Evolutionary conservation across 2,797 vertebrate species (phyloP).

Genomic region (Hylomyscus alleni): DNA sequence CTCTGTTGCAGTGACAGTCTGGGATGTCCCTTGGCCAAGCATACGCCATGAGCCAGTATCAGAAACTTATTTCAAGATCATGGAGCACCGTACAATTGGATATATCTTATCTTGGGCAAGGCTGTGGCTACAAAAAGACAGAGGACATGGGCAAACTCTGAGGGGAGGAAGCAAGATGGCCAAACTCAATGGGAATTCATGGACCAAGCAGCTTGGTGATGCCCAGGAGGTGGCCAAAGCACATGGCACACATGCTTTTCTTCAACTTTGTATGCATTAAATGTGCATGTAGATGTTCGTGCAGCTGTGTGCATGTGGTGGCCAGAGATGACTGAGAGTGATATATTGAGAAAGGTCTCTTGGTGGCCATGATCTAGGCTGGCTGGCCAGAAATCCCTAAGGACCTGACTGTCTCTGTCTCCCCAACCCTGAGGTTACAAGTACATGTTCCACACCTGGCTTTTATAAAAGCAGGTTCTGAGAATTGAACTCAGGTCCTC

Average conservation of each 20-base stretch:
- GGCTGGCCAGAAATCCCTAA: neutral
- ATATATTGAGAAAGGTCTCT: neutral
- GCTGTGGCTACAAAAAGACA: neutral
- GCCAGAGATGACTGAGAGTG: neutral
- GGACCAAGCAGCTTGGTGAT: neutral
- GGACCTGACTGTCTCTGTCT: neutral
- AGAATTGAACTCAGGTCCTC: neutral
- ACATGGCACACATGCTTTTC: neutral
- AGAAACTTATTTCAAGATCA: neutral
- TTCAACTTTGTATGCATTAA: neutral
- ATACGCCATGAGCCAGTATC: rapidly evolving
- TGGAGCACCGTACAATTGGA: rapidly evolving
- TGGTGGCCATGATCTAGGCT: neutral
- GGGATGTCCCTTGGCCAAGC: neutral
- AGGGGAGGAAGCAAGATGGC: neutral
- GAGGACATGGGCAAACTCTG: rapidly evolving
- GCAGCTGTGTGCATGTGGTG: neutral
- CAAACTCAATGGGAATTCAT: rapidly evolving
- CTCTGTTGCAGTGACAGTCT: too few relatives aligned
- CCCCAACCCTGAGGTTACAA: neutral
- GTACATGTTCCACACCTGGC: neutral
- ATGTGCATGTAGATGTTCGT: neutral
- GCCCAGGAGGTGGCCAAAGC: neutral
- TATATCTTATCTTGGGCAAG: too few relatives aligned
- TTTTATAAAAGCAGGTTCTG: neutral